Conservation (phyloP, 2,888 invertebrate genomes). For the Acanthosoma haemorrhoidale region DNA sequence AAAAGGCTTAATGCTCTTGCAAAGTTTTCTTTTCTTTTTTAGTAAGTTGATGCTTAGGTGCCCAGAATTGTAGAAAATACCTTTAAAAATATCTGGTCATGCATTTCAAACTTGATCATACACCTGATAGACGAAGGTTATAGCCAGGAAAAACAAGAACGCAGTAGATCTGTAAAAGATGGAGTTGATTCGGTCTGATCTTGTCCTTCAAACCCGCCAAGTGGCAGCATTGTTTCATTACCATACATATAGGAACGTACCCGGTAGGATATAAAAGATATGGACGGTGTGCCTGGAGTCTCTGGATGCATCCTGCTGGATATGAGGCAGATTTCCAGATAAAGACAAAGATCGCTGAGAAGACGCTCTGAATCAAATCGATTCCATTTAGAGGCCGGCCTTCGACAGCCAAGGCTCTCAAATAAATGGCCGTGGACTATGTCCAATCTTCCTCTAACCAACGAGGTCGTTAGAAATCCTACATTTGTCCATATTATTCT, state of each 20-base stretch:
- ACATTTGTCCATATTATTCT: too few relatives aligned
- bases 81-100: too few relatives aligned
- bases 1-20: too few relatives aligned
- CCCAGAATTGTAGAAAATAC: too few relatives aligned
- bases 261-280: neutral
- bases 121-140: too few relatives aligned
- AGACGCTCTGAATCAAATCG: neutral
- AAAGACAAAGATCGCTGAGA: neutral
- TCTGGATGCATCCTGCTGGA: neutral
- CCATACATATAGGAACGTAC: neutral
- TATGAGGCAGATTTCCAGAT: neutral
- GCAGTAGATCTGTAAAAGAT: neutral
- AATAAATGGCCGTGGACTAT: conserved; percentile 8
- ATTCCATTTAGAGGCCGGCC: conserved; percentile 1
- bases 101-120: too few relatives aligned
- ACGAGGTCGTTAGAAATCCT: conserved; percentile 3
- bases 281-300: neutral
- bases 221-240: neutral
- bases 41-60: too few relatives aligned
- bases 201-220: neutral
- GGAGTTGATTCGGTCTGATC: neutral
- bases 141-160: too few relatives aligned
- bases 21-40: too few relatives aligned
- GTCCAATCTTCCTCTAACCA: neutral
- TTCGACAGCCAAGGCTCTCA: neutral